Evolutionary conservation across 2,797 vertebrate genomes (phyloP), one percentile per base, ranked within the genome.

Genomic region (Etheostoma perlongum): DNA sequence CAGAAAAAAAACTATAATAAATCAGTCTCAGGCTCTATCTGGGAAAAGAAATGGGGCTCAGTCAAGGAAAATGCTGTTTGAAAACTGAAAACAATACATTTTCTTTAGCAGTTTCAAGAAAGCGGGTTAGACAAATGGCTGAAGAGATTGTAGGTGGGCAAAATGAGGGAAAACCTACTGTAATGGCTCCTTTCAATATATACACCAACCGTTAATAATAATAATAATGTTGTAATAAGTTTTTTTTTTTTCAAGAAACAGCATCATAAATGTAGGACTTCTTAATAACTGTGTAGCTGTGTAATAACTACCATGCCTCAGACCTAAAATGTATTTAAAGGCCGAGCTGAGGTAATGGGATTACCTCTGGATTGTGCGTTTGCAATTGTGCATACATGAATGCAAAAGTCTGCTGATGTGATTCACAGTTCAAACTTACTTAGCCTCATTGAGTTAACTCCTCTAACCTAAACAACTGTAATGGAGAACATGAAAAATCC

Each of bases 381-480:
- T 90, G 83, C 84, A 88, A 79, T 74, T 79, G 85, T 89, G 85
- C 82, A 87, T 90, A 90, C 89, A 86, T 86, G 82, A 85, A 89
- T 78, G 76, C 44, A 51, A 74, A 70, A 85, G 85, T 82, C 82
- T 77, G 84, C 77, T 88, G 87, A 91, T 90, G 91, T 85, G 85
- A 89, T 91, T 92, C 88, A 89, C 90, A 89, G 91, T 91, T 88
- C 89, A 93, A 91, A 92, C 88, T 84, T 84, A 89, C 89, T 94
- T 93, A 91, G 90, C 88, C 87, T 94, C 91, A 93, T 88, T 90
- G 87, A 88, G 91, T 95, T 93, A 94, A 90, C 89, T 90, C 88
- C 88, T 85, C 80, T 78, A 91, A 94, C 88, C 88, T 89, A 93
- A 94, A 94, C 94, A 93, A 86, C 90, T 79, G 83, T 94, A 94